Evolutionary conservation across 2,113 vertebrate genomes (phyloP).

Genomic region (Pan troglodytes): NHGRI_mPanTro3-v2.1_pri NC_072412.2:72761001-72761500

Average conservation of each 20-base stretch:
- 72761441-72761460: background rate
- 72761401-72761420: background rate
- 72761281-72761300: background rate
- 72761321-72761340: background rate
- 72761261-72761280: background rate
- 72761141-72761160: background rate
- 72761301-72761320: background rate
- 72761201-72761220: slow-evolving; percentile 63
- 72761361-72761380: background rate
- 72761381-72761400: background rate
- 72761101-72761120: slow-evolving; percentile 5
- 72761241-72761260: background rate
- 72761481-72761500: background rate
- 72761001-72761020: slow-evolving; percentile 51
- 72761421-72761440: background rate
- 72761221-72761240: background rate
- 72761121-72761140: background rate
- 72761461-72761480: background rate
- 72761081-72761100: slow-evolving; percentile 57
- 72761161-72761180: slow-evolving; percentile 69
- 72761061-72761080: slow-evolving; percentile 60
- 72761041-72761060: slow-evolving; percentile 57
- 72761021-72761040: slow-evolving; percentile 34
- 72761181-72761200: slow-evolving; percentile 68
- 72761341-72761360: background rate